phyloP scores from a whole-genome alignment of 2,888 invertebrate genomes.

The Sycophila texana region DNA sequence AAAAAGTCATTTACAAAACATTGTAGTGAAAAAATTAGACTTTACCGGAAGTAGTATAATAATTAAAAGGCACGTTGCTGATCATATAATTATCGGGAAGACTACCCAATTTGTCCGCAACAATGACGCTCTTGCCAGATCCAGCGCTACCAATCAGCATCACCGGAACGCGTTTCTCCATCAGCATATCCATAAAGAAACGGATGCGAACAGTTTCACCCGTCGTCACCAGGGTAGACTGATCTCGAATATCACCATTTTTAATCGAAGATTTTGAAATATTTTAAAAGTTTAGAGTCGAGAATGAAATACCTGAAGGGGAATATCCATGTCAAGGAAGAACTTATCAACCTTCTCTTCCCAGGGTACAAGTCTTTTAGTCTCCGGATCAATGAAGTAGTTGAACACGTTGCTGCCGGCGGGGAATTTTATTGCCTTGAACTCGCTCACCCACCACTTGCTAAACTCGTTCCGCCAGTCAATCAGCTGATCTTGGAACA shows the following conservation, averaged over 20 bases:
- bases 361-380: constrained; percentile 92
- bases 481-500: constrained; percentile 92
- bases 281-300: not conserved
- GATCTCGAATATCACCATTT: constrained; percentile 3
- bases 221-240: constrained; percentile 91
- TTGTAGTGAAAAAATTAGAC: not conserved
- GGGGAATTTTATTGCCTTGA: constrained; percentile 93
- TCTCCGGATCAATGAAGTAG: constrained; percentile 91
- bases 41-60: constrained; percentile 91
- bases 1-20: not conserved
- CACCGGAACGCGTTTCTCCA: constrained; percentile 87
- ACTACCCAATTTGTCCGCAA: constrained; percentile 86
- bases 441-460: constrained; percentile 96
- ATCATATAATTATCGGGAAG: constrained; percentile 87
- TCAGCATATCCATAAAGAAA: constrained; percentile 91
- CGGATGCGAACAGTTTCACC: constrained; percentile 91
- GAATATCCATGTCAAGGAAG: constrained; percentile 90
- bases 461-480: constrained; percentile 96
- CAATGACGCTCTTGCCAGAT: constrained; percentile 94
- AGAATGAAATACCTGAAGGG: constrained; percentile 83
- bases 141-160: constrained; percentile 95
- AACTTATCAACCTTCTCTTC: constrained; percentile 86
- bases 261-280: not conserved
- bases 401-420: constrained; percentile 89
- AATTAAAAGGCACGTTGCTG: constrained; percentile 95